A percentile compares a stretch with the other conserved stretches of the same genome.
phyloP scores from a whole-genome alignment of 2,113 vertebrate species.

The Protomyctophum bolini region DNA sequence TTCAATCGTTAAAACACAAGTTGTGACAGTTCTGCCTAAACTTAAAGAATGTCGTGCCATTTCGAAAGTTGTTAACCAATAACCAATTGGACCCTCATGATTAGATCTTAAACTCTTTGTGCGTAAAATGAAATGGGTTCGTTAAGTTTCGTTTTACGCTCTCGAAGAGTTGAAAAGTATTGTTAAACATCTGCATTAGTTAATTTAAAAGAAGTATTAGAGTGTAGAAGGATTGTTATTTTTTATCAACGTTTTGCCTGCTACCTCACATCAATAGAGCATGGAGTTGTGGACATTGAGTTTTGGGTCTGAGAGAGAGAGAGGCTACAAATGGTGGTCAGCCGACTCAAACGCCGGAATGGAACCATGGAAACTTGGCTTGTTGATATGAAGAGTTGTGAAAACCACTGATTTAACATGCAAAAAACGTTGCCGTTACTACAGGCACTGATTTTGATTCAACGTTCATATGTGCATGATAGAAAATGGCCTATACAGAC shows the following conservation, averaged over 20 bases:
- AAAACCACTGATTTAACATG: slow-evolving; percentile 6
- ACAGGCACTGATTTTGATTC: background rate
- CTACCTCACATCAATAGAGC: too few species aligned
- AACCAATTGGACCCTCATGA: too few species aligned
- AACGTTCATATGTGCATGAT: slow-evolving; percentile 8
- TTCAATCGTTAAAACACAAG: slow-evolving; percentile 59
- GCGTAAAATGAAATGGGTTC: too few species aligned
- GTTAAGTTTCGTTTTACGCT: too few species aligned
- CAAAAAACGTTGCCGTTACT: background rate
- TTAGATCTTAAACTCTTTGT: background rate
- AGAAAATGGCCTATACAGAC: slow-evolving; percentile 16
- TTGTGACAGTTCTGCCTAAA: slow-evolving; percentile 10
- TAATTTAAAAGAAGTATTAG: background rate
- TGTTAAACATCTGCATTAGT: too few species aligned
- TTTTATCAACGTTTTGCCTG: too few species aligned
- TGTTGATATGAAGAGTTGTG: background rate
- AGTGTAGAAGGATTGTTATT: background rate
- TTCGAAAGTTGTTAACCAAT: background rate
- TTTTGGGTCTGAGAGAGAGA: too few species aligned
- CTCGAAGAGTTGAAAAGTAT: too few species aligned
- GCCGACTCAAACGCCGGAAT: too few species aligned
- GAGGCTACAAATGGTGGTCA: background rate
- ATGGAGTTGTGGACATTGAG: too few species aligned
- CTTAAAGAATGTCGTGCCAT: background rate
- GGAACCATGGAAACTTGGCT: too few species aligned